Base-by-base conservation (phyloP, 2,888 invertebrate species). In the Atethmia centrago region DNA sequence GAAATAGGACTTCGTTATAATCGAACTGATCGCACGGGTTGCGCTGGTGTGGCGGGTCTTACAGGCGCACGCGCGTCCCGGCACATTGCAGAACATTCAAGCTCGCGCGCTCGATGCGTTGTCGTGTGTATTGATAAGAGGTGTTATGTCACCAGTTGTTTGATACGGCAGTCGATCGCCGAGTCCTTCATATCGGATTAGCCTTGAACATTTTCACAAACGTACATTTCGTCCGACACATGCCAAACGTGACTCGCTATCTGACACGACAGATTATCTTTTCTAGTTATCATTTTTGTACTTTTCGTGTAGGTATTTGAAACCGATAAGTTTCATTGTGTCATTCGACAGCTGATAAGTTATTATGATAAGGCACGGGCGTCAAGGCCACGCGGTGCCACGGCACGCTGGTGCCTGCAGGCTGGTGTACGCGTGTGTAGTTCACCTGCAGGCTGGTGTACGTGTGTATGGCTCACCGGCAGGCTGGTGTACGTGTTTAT, bases 171-270 rank as follows among this genome's bases (percentile, higher is more conserved):
- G 79, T 31, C 70, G 64, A 61, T 51, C 19, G 62, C 56, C 36
- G 51, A 75, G 78, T 76, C 82, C 85, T 82, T 84, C 73, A 59
- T 78, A 78, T 71, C 79, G 79, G 82, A 74, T 79, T 83, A 80
- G 67, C 91, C 90, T 91, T 90, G 86, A 85, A 82, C 71, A 80
- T 88, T 89, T 88, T 86, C 76, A 87, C 86, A 84, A 84, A 83
- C 82, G 82, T 55, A 72, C 79, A 75, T 83, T 85, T 80, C 77
- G 82, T 47, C 53, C 40, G 49, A 83, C 84, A 86, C 85, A 85
- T 85, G 89, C 89, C 85, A 88, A 89, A 85, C 82, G 81, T 87
- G 86, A 86, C 86, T 87, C 67, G 83, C 65, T 90, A 90, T 90
- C 88, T 87, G 84, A 86, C 82, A 85, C 61, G 72, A 77, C 72